These are phyloP conservation scores for Nemotelus pantherinus DNA, from an alignment of 2,888 invertebrate genomes.

Conservation along the genomic window DNA sequence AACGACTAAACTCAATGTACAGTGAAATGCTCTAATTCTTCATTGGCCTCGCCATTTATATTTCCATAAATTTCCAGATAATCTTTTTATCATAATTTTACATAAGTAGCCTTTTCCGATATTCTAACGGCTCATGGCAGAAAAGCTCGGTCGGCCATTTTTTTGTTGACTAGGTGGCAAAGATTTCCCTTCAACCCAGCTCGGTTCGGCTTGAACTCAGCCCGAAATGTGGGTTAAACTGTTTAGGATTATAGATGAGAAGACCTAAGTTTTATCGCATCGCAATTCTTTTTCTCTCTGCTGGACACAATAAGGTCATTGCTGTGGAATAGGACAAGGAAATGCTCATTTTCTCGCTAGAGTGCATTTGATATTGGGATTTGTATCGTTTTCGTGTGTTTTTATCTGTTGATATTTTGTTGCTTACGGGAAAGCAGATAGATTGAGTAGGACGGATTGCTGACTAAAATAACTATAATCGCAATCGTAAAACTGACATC, in stretches of 20 bases:
- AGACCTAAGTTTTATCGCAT: constrained; percentile 8
- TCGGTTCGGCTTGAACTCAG: not conserved
- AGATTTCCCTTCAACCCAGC: not conserved
- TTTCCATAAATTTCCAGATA: constrained; percentile 46
- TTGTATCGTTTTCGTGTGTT: too few relatives aligned
- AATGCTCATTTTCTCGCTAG: not conserved
- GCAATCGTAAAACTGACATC: too few relatives aligned
- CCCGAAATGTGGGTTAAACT: not conserved
- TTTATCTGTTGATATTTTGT: too few relatives aligned
- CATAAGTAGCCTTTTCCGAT: constrained; percentile 38
- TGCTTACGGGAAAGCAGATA: too few relatives aligned
- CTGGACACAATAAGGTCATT: constrained; percentile 5
- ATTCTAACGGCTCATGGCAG: not conserved
- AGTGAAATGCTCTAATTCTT: constrained; percentile 33
- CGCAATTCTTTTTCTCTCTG: not conserved
- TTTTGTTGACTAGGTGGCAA: not conserved
- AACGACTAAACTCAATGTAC: constrained; percentile 22
- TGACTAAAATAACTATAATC: too few relatives aligned
- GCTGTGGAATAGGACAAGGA: not conserved
- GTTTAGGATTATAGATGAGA: not conserved
- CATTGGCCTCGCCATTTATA: not conserved
- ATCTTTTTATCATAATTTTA: constrained; percentile 48
- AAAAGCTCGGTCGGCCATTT: not conserved
- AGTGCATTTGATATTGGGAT: too few relatives aligned
- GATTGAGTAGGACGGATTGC: too few relatives aligned